phyloP scores from a whole-genome alignment of 2,113 vertebrate genomes.

The Mixornis gularis region DNA sequence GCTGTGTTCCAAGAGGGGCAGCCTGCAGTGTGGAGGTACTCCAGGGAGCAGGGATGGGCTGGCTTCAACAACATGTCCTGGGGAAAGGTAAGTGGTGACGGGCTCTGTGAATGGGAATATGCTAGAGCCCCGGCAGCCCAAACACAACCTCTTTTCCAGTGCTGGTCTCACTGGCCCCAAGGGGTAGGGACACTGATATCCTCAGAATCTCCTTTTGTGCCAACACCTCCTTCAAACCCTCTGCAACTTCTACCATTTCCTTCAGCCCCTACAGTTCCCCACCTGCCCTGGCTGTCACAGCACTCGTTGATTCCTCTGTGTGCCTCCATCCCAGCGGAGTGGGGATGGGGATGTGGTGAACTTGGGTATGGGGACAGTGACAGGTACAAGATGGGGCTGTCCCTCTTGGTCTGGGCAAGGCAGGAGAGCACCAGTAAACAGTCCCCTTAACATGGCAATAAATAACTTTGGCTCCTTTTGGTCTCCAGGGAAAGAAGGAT shows the following conservation, averaged over 20 bases:
- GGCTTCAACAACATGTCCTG: accelerated
- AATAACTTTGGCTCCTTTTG: conserved; percentile 14
- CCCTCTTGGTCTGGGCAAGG: background rate
- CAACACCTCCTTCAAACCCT: background rate
- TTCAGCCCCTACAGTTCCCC: background rate
- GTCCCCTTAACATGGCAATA: background rate
- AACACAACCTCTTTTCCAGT: accelerated
- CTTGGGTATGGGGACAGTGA: background rate
- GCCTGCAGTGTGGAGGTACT: background rate
- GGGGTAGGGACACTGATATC: accelerated
- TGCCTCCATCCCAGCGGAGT: accelerated
- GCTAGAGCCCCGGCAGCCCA: background rate
- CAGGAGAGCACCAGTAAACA: background rate
- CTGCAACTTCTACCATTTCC: background rate
- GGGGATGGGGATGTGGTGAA: background rate
- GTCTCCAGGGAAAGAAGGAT: background rate
- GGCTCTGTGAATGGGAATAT: accelerated
- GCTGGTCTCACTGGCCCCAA: background rate
- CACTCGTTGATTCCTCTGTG: accelerated
- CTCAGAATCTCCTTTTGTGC: background rate
- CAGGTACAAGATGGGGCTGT: background rate
- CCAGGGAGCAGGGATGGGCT: background rate
- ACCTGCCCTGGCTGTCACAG: background rate
- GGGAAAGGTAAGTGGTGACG: background rate
- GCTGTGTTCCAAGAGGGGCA: background rate